Percentiles rank a stretch among this genome's conserved stretches.
These are phyloP conservation scores for Phyllostomus hastatus DNA, from an alignment of 2,113 vertebrate genomes.

Conservation along the genomic window DNA sequence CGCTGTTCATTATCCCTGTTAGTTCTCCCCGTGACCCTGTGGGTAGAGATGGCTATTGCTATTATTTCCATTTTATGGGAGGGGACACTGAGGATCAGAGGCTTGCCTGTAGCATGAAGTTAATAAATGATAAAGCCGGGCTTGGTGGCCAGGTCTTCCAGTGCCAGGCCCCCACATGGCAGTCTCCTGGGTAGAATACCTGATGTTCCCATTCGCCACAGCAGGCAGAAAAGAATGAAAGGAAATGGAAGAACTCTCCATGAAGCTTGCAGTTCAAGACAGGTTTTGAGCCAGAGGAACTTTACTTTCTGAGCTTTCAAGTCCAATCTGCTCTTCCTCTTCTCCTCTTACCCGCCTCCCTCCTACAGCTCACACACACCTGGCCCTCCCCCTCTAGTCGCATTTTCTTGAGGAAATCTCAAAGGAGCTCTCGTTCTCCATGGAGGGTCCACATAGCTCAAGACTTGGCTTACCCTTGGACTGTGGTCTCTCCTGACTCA, in stretches of 20 bases:
- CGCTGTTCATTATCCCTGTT: neutral
- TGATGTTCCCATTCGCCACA: neutral
- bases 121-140: neutral
- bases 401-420: neutral
- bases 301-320: neutral
- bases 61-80: neutral
- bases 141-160: neutral
- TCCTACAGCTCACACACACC: neutral
- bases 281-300: neutral
- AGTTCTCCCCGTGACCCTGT: neutral
- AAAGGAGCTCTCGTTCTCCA: neutral
- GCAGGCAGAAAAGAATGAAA: neutral
- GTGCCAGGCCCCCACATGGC: neutral
- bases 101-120: neutral
- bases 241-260: neutral
- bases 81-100: neutral
- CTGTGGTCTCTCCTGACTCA: neutral
- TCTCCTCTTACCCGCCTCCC: neutral
- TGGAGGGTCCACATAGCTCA: neutral
- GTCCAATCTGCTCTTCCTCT: neutral
- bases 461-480: neutral
- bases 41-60: neutral
- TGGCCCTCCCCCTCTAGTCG: neutral
- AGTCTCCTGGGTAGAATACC: neutral
- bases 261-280: neutral